Evolutionary conservation across 2,888 invertebrate species (phyloP), one percentile per base, ranked within the genome.

Genomic region (Pterostichus madidus): DNA sequence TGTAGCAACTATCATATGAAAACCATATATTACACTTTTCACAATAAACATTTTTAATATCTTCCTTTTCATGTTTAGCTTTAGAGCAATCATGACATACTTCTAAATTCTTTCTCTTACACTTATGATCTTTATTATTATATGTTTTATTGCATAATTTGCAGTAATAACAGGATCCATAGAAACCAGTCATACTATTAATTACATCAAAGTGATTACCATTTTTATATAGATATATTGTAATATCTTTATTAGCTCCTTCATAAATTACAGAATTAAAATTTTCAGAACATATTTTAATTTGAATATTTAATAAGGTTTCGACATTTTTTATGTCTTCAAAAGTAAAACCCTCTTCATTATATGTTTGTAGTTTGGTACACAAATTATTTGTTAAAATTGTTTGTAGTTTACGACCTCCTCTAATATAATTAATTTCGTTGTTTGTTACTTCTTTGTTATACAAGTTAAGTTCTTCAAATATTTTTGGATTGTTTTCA

Each of bases 51-150:
- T 39, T 39, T 39, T 39, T 39, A 39, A 39, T 39, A 39, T 39
- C 39, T 39, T 39, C 39, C 39, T 39, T 39, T 39, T 39, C 39
- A 39, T 39, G 39, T 39, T 82, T 80, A 73, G 73, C 13, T 32
- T 80, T 24, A 35, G 32, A 80, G 53, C 80, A 80, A 56, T 73
- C 46, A 71, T 49, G 17, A 59, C 82, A 82, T 76, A 82, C 76
- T 32, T 59, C 31, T 39, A 39, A 39, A 39, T 39, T 39, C 39
- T 39, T 39, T 44, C 13, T 83, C 77, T 83, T 83, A 46, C 83
- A 39, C 39, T 39, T 39, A 39, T 39, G 39, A 39, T 39, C 39
- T 39, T 39, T 39, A 39, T 39, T 39, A 39, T 52, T 15, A 13
- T 52, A 13, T n/a, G n/a, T 52, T 52, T 52, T 52, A 52, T 52